phyloP scores from a whole-genome alignment of 2,113 vertebrate species.

The Bombycilla garrulus region DNA sequence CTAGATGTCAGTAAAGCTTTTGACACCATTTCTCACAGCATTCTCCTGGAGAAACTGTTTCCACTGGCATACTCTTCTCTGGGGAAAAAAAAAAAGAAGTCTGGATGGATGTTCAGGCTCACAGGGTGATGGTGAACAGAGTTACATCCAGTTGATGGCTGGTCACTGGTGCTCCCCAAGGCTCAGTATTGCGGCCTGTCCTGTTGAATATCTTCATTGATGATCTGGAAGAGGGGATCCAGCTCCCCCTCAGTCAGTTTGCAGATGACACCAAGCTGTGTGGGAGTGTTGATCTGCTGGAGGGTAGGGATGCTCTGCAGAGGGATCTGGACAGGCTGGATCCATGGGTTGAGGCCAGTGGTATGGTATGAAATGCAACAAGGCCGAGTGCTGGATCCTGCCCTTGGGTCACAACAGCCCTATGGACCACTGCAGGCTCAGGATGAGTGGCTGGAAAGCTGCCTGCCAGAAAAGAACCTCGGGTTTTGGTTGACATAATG shows the following conservation, averaged over 20 bases:
- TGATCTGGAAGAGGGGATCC: not conserved
- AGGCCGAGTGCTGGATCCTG: not conserved
- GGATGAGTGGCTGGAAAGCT: not conserved
- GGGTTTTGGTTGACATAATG: accelerated
- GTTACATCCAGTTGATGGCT: not conserved
- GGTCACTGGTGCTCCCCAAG: not conserved
- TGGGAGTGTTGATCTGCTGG: not conserved
- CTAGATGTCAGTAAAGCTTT: not conserved
- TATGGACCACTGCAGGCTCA: not conserved
- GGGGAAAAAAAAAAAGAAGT: not conserved
- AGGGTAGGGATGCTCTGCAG: not conserved
- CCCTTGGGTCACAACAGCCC: not conserved
- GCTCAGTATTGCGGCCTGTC: not conserved
- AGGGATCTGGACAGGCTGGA: not conserved
- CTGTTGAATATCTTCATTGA: not conserved
- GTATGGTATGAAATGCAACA: not conserved
- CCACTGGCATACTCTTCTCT: not conserved
- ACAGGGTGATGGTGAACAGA: not conserved
- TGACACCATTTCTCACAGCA: not conserved
- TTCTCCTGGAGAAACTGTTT: not conserved
- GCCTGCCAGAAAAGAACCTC: not conserved
- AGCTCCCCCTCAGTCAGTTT: not conserved
- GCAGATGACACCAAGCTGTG: not conserved
- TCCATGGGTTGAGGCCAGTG: accelerated
- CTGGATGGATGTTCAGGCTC: not conserved